A percentile compares a stretch with the other conserved stretches of the same genome.
These are phyloP conservation scores for Miniopterus natalensis DNA, from an alignment of 2,113 vertebrate genomes.

Conservation along the genomic window DNA sequence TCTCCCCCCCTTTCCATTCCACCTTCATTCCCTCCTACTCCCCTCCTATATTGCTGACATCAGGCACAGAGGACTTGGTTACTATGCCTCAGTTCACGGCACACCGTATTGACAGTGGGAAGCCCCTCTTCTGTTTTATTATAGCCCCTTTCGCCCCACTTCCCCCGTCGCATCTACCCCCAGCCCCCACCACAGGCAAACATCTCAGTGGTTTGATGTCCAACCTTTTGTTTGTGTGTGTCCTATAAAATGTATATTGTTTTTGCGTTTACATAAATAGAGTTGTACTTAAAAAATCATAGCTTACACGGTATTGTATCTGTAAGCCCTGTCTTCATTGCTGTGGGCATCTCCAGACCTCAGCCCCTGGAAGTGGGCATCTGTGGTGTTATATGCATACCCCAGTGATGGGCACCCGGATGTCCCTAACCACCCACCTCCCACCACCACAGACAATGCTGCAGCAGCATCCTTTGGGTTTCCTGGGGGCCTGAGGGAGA, in stretches of 20 bases:
- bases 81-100: background rate
- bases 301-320: background rate
- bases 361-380: background rate
- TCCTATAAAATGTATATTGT: background rate
- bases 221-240: background rate
- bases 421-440: background rate
- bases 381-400: fast-evolving
- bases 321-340: background rate
- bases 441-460: background rate
- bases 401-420: background rate
- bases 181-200: background rate
- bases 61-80: background rate
- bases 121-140: background rate
- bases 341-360: background rate
- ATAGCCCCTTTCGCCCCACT: background rate
- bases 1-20: background rate
- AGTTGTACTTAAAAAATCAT: background rate
- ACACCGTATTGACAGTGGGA: background rate
- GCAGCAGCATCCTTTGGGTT: background rate
- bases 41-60: background rate
- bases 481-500: background rate
- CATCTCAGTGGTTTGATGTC: background rate
- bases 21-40: background rate
- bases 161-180: background rate
- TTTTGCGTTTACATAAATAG: background rate